A percentile compares a stretch with the other conserved stretches of the same genome.
phyloP scores from a whole-genome alignment of 2,888 invertebrate species.

The Agriopis leucophaearia region DNA sequence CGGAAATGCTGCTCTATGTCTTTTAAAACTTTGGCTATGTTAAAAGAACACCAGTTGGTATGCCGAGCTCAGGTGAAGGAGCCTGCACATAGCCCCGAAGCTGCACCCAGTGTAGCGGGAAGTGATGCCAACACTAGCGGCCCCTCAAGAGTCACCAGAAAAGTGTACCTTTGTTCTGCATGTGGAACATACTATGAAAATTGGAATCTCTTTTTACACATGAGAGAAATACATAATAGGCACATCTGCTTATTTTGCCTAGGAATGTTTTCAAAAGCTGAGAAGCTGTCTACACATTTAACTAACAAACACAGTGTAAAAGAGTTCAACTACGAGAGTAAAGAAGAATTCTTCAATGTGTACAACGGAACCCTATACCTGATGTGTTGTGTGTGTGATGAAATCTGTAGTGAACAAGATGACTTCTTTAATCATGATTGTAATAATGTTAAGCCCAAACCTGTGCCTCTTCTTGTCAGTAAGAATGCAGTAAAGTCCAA shows the following conservation, averaged over 20 bases:
- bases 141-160: constrained; percentile 89
- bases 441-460: constrained; percentile 80
- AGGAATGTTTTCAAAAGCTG: constrained; percentile 93
- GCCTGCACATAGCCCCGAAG: constrained; percentile 74
- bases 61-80: constrained; percentile 85
- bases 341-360: constrained; percentile 89
- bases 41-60: constrained; percentile 89
- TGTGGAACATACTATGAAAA: constrained; percentile 95
- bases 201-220: constrained; percentile 94
- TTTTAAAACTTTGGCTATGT: constrained; percentile 88
- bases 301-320: constrained; percentile 92
- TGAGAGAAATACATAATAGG: constrained; percentile 93
- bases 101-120: constrained; percentile 59
- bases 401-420: constrained; percentile 91
- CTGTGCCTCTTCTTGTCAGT: constrained; percentile 81
- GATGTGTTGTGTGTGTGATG: constrained; percentile 93
- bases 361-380: constrained; percentile 90
- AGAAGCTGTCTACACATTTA: constrained; percentile 92
- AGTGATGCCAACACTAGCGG: constrained; percentile 67
- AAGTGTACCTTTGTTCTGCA: constrained; percentile 93
- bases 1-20: constrained; percentile 90
- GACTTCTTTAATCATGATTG: constrained; percentile 92
- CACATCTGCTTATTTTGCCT: constrained; percentile 94
- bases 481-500: constrained; percentile 75
- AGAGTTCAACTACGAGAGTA: constrained; percentile 89